These are phyloP conservation scores for Osedax fenrisi DNA, from an alignment of 2,888 invertebrate genomes.

Conservation along the genomic window DNA sequence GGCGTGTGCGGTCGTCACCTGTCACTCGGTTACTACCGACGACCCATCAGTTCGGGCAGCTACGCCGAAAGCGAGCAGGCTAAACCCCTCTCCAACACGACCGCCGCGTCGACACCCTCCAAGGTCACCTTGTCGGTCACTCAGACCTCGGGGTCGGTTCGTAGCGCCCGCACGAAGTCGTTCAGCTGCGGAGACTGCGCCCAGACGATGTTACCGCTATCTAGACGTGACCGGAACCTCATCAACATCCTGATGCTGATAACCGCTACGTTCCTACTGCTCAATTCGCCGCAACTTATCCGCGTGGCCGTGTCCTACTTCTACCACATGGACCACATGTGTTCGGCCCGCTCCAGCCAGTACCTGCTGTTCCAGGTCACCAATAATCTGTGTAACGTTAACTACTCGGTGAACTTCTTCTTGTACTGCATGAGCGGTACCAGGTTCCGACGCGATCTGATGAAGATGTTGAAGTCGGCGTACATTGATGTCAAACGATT, in stretches of 20 bases:
- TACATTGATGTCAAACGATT: neutral
- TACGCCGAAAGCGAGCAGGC: neutral
- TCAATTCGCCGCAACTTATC: neutral
- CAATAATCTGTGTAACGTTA: neutral
- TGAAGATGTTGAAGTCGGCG: neutral
- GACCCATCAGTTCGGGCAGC: neutral
- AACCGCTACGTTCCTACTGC: neutral
- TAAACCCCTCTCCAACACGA: neutral
- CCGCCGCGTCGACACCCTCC: neutral
- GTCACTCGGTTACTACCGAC: neutral
- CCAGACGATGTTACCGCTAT: neutral
- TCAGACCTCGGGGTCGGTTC: neutral
- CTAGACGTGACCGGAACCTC: neutral
- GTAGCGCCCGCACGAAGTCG: neutral
- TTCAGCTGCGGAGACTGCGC: neutral
- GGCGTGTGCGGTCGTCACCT: neutral
- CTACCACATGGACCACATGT: neutral
- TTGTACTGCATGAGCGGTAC: neutral
- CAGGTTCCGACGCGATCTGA: neutral
- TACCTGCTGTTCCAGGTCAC: neutral
- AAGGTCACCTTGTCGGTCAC: neutral
- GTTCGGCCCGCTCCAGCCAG: neutral
- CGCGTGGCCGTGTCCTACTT: neutral
- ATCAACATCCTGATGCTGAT: neutral
- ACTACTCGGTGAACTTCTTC: neutral